A percentile compares a stretch with the other conserved stretches of the same genome.
These are phyloP conservation scores for Asarcornis scutulata DNA, from an alignment of 2,113 vertebrate species.

Conservation along the genomic window DNA sequence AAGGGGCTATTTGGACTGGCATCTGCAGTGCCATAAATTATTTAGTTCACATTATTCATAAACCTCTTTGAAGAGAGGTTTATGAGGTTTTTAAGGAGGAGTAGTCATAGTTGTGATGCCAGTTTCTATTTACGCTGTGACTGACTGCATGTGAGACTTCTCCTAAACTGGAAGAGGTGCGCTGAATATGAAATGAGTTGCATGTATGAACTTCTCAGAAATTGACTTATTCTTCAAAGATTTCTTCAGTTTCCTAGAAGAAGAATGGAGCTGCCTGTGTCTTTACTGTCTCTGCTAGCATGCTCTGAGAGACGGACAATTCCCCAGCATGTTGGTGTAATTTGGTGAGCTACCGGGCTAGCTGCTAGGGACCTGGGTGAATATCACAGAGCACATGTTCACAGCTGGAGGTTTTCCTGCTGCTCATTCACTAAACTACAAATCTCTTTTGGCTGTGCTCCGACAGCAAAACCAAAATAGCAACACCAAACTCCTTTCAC, in stretches of 20 bases:
- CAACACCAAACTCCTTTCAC: rapidly evolving
- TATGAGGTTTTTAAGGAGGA: conserved; percentile 71
- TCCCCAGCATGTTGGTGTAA: not conserved
- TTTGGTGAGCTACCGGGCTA: not conserved
- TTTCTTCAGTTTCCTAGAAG: not conserved
- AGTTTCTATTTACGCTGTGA: conserved; percentile 31
- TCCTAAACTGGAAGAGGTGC: not conserved
- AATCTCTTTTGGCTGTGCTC: not conserved
- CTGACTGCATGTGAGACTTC: conserved; percentile 8
- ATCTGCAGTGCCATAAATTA: conserved; percentile 80
- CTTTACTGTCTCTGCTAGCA: not conserved
- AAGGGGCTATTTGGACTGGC: conserved; percentile 79
- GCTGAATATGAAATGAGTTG: not conserved
- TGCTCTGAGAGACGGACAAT: not conserved
- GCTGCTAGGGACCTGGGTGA: not conserved
- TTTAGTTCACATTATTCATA: conserved; percentile 81
- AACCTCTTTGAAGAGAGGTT: conserved; percentile 76
- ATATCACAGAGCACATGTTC: not conserved
- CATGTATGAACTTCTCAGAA: not conserved
- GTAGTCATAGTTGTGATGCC: conserved; percentile 48
- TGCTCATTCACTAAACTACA: not conserved
- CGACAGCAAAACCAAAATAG: not conserved
- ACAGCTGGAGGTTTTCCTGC: conserved; percentile 7
- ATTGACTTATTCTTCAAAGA: not conserved
- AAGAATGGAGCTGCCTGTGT: not conserved